Conservation (phyloP, 2,113 vertebrate species). For the Fregata magnificens region DNA sequence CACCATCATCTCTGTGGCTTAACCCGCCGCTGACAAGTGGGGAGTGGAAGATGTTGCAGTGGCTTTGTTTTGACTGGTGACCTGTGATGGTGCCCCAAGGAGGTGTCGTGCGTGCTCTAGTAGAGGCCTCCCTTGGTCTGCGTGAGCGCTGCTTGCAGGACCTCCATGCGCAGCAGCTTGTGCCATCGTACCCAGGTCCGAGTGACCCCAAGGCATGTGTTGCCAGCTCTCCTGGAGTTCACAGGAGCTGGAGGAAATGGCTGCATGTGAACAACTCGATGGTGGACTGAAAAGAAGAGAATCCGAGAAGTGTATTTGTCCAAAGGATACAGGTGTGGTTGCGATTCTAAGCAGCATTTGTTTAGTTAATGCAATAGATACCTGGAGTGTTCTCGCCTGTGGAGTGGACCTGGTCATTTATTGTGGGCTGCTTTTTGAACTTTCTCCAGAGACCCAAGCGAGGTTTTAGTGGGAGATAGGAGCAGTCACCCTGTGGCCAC, state of each 20-base stretch:
- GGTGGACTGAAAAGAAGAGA: background rate
- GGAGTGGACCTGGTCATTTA: background rate
- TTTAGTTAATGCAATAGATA: background rate
- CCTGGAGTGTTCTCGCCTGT: accelerated
- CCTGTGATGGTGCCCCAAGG: background rate
- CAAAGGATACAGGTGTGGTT: background rate
- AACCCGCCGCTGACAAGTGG: accelerated
- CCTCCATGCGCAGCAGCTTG: accelerated
- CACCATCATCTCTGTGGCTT: background rate
- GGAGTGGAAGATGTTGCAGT: background rate
- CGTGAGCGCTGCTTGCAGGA: background rate
- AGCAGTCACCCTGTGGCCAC: background rate
- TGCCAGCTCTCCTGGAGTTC: background rate
- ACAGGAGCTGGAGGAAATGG: background rate
- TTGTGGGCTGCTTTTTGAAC: background rate
- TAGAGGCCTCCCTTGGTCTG: background rate
- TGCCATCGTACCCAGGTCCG: background rate
- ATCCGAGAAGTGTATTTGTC: background rate
- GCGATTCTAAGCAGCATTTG: background rate
- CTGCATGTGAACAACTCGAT: background rate
- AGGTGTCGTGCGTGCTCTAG: accelerated
- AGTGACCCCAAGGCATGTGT: too few relatives aligned
- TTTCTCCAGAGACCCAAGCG: background rate
- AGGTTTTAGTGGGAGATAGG: background rate
- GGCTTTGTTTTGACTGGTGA: background rate